These are phyloP conservation scores for Alauda arvensis DNA, from an alignment of 2,797 vertebrate genomes.

Conservation along the genomic window DNA sequence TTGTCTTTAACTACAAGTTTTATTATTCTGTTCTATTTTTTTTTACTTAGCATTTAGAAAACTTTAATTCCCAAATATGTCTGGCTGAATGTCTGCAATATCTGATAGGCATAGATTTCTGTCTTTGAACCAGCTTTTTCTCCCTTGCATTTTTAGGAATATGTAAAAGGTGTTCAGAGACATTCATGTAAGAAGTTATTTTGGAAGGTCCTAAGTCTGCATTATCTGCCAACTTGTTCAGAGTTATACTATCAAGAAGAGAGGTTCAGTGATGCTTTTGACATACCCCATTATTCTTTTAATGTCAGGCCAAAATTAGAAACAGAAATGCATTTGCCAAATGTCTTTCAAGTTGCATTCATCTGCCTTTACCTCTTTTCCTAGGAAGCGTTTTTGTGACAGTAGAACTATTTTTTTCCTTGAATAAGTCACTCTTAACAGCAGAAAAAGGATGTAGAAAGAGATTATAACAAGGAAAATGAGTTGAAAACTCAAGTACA, in stretches of 20 bases:
- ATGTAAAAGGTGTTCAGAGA: background rate
- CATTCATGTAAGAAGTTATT: background rate
- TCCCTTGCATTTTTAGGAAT: background rate
- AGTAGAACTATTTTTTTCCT: background rate
- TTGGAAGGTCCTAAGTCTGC: background rate
- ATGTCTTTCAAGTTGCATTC: constrained; percentile 15
- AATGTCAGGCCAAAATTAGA: background rate
- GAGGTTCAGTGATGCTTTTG: background rate
- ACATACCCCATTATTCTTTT: constrained; percentile 10
- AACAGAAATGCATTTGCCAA: constrained; percentile 17
- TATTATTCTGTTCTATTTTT: background rate
- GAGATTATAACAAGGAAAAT: background rate
- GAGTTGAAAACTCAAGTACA: background rate
- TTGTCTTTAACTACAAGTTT: background rate
- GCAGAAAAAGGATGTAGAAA: background rate
- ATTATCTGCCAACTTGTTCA: background rate
- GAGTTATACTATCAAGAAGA: background rate
- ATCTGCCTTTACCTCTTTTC: background rate
- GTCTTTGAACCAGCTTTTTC: background rate
- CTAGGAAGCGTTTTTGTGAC: background rate
- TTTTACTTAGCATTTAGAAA: background rate
- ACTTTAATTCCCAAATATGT: background rate
- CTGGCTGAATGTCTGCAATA: background rate
- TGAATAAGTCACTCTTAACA: background rate
- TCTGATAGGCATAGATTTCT: background rate